Evolutionary conservation across 2,797 vertebrate species (phyloP), one percentile per base, ranked within the genome.

Genomic region (Neostethus bicornis): DNA sequence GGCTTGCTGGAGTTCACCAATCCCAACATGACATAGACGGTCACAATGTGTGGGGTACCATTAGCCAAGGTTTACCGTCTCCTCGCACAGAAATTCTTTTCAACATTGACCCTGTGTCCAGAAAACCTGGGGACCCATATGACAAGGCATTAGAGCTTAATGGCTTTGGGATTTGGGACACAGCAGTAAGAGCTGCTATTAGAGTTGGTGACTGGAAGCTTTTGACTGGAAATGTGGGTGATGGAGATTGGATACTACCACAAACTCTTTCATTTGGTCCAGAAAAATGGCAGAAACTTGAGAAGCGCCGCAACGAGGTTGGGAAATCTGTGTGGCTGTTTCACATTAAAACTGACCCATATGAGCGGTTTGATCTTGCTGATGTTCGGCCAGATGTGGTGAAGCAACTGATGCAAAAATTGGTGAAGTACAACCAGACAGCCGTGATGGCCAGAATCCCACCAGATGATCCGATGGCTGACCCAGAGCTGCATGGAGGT

Each of bases 141-240:
- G 64, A 73, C 48, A 81, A 80, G 50, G 75, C 69, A 0, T 84
- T 96, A 11, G 89, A 81, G 69, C 90, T 90, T 5, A 94, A 93
- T 0, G 96, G 96, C 55, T 96, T 94, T 0, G 95, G 96, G 1
- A 95, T 97, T 76, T 98, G 96, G 95, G 95, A 98, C 85, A 98
- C 96, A 0, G 94, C 94, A 0, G 89, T 98, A 45, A 94, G 95
- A 16, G 94, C 96, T 0, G 95, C 94, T 10, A 93, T 98, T 61
- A 81, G 96, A 43, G 93, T 89, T 35, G 94, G 92, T 11, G 93
- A 98, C 60, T 98, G 94, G 95, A 98, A 98, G 56, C 86, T 98
- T 39, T 80, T 98, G 79, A 98, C 95, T 0, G 95, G 96, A 35
- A 96, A 94, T 45, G 93, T 96, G 0, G 96, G 94, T 0, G 94